Conservation (phyloP, 2,113 vertebrate species). For the Hucho hucho region DNA sequence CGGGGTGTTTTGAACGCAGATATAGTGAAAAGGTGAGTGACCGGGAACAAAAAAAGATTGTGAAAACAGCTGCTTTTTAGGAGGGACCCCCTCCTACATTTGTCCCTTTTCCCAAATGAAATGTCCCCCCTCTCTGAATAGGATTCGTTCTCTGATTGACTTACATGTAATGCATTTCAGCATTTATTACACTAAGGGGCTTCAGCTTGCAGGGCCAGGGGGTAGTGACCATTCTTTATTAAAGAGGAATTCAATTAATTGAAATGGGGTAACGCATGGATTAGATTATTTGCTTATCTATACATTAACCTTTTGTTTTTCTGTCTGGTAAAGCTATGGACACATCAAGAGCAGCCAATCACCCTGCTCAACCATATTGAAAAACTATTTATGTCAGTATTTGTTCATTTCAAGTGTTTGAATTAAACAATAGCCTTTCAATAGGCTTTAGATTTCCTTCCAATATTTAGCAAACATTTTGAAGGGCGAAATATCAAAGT, state of each 20-base stretch:
- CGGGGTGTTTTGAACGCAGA: conserved; percentile 41
- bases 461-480: too few relatives aligned
- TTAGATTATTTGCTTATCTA: conserved; percentile 85
- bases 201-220: conserved; percentile 61
- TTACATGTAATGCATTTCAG: conserved; percentile 80
- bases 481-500: too few relatives aligned
- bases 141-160: conserved; percentile 65
- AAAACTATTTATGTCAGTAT: conserved; percentile 27
- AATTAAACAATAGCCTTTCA: too few relatives aligned
- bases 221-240: conserved; percentile 67
- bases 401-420: too few relatives aligned
- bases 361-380: conserved; percentile 45
- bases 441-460: too few relatives aligned
- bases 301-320: conserved; percentile 52
- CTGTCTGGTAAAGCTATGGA: conserved; percentile 68
- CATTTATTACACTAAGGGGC: conserved; percentile 71
- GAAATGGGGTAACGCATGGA: conserved; percentile 83
- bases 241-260: conserved; percentile 84
- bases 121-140: conserved; percentile 62
- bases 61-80: conserved; percentile 69
- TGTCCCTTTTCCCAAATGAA: conserved; percentile 70
- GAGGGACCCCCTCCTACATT: conserved; percentile 51
- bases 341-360: conserved; percentile 55
- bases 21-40: conserved; percentile 79
- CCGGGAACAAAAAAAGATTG: conserved; percentile 82